phyloP scores from a whole-genome alignment of 2,113 vertebrate species.

The Hippocampus abdominalis region DNA sequence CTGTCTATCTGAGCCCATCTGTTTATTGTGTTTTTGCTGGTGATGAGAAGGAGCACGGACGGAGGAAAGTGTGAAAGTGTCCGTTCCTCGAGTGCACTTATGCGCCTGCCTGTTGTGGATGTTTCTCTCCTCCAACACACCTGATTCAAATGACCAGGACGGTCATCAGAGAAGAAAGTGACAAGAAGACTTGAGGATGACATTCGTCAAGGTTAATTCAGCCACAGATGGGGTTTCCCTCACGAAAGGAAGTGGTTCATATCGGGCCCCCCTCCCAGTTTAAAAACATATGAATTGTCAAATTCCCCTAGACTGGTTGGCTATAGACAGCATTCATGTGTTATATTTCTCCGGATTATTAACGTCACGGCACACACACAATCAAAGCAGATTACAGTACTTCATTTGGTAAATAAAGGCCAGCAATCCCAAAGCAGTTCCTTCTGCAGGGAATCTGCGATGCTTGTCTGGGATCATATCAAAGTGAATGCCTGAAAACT shows the following conservation, averaged over 20 bases:
- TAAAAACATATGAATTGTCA: neutral
- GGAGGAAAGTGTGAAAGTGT: too few species aligned
- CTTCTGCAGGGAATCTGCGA: neutral
- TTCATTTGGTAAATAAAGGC: neutral
- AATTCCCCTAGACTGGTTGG: neutral
- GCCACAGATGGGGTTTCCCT: neutral
- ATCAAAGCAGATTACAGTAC: neutral
- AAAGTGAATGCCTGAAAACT: neutral
- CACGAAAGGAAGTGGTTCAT: neutral
- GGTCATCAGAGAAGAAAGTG: neutral
- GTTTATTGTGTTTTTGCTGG: too few species aligned
- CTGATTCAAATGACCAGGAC: too few species aligned
- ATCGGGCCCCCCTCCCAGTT: too few species aligned
- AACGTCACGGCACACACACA: neutral
- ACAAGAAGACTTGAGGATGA: conserved; percentile 32
- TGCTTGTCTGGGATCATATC: neutral
- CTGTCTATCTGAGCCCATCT: too few species aligned
- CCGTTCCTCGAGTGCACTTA: too few species aligned
- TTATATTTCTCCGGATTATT: neutral
- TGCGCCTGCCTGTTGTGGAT: too few species aligned
- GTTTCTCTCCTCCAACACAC: too few species aligned
- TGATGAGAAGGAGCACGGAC: too few species aligned
- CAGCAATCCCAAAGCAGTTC: neutral
- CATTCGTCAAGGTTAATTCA: neutral
- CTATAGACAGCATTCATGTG: neutral